phyloP scores from a whole-genome alignment of 1,140 invertebrate species.

The Musca domestica region DNA sequence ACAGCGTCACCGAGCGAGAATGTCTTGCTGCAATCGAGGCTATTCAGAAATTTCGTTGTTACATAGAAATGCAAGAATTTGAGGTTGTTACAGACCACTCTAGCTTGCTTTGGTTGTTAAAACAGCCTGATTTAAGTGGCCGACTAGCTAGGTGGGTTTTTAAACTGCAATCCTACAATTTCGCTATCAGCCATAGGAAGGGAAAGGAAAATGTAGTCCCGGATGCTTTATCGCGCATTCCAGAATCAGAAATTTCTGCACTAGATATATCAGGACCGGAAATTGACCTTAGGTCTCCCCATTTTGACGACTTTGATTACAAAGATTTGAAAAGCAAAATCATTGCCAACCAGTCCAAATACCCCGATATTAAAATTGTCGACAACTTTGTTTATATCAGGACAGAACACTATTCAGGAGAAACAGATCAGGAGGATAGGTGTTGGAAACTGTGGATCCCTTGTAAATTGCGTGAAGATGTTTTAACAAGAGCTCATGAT shows the following conservation, averaged over 20 bases:
- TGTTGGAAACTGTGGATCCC: conserved; percentile 24
- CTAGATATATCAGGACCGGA: background rate
- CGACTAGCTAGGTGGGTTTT: background rate
- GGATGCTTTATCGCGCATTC: background rate
- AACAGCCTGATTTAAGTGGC: background rate
- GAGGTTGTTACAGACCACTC: background rate
- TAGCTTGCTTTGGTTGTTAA: background rate
- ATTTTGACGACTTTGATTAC: background rate
- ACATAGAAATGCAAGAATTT: too few species aligned
- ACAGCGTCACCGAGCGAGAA: too few species aligned
- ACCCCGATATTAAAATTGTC: conserved; percentile 5
- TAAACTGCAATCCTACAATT: background rate
- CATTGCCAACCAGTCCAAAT: background rate
- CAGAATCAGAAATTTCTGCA: too few species aligned
- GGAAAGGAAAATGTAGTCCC: background rate
- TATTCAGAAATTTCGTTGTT: too few species aligned
- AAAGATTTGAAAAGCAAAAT: background rate
- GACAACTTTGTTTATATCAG: conserved; percentile 10
- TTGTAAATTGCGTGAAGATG: background rate
- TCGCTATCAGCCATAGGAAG: background rate
- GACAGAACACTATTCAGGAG: background rate
- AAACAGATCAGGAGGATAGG: background rate
- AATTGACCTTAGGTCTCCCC: background rate
- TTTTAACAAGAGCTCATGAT: background rate
- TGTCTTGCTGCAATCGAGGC: too few species aligned